Evolutionary conservation across 2,888 invertebrate species (phyloP), one percentile per base, ranked within the genome.

Genomic region (Autographa gamma): DNA sequence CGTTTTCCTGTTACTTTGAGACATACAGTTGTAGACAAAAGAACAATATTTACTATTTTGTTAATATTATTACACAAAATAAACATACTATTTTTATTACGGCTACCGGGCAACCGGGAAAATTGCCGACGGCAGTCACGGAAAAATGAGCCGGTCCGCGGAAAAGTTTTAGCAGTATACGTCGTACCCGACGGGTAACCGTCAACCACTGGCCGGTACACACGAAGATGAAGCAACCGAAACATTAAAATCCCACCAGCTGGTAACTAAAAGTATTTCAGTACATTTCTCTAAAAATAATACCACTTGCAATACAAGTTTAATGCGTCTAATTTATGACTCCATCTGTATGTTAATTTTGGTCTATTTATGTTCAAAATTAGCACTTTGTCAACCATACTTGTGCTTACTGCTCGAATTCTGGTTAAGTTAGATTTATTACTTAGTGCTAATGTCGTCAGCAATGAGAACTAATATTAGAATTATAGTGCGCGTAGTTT

Each of bases 331-430:
- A 62, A 78, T 76, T 76, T 76, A 76, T 63, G 7, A 14, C 9
- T 31, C 58, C 60, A 63, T 76, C 74, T 60, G 71, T 80, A 85
- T 85, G 86, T 67, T 80, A 86, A 86, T 86, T 76, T 65, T 62
- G 63, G 62, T 78, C 74, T 81, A 85, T 83, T 86, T 86, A 82
- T 83, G 79, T 61, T 71, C 71, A 67, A 73, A 83, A 78, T 84
- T 82, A 83, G 73, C 84, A 79, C 74, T 82, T 79, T 71, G 81
- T 74, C 69, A 74, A 43, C 69, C 19, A 60, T 65, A 67, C 60
- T 69, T 70, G 60, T 62, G 64, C 68, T 83, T 58, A 76, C 32
- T 76, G 80, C 65, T 80, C 77, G 72, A 72, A 76, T 76, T 77
- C 72, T 72, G 80, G 66, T 80, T 59, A 69, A 80, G 75, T 79